Conservation (phyloP, 2,797 vertebrate species). For the Sebastes vulpes region DNA sequence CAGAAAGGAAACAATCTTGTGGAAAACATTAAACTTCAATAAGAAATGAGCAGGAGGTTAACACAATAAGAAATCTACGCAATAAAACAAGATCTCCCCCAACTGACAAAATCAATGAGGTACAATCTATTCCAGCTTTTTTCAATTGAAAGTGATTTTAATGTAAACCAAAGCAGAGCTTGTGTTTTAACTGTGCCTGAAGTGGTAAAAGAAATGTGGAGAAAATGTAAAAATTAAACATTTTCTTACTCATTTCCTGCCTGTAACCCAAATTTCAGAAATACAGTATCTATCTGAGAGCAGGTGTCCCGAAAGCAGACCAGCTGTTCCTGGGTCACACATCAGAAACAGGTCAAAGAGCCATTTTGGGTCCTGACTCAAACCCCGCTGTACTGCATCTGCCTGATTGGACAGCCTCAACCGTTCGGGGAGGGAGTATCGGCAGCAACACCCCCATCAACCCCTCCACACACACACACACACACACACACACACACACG, state of each 20-base stretch:
- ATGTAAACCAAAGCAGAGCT: background rate
- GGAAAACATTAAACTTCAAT: background rate
- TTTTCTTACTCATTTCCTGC: background rate
- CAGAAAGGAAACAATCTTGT: background rate
- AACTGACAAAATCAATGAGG: background rate
- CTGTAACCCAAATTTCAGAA: background rate
- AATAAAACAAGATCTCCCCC: background rate
- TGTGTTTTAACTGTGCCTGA: background rate
- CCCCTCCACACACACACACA: background rate
- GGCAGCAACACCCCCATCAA: background rate
- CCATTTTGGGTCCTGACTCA: background rate
- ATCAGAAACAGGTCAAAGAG: constrained; percentile 1
- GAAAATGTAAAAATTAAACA: background rate
- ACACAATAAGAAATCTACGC: background rate
- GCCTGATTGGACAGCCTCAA: constrained; percentile 1
- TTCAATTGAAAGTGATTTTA: background rate
- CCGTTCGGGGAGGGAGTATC: background rate
- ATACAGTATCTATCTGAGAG: background rate
- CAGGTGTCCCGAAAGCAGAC: background rate
- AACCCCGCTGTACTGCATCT: background rate
- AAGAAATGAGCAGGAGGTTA: background rate
- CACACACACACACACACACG: background rate
- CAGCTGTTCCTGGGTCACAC: background rate
- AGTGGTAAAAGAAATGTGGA: background rate
- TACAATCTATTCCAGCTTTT: background rate